phyloP scores from a whole-genome alignment of 2,113 vertebrate species.

The Larimichthys polyactis region DNA sequence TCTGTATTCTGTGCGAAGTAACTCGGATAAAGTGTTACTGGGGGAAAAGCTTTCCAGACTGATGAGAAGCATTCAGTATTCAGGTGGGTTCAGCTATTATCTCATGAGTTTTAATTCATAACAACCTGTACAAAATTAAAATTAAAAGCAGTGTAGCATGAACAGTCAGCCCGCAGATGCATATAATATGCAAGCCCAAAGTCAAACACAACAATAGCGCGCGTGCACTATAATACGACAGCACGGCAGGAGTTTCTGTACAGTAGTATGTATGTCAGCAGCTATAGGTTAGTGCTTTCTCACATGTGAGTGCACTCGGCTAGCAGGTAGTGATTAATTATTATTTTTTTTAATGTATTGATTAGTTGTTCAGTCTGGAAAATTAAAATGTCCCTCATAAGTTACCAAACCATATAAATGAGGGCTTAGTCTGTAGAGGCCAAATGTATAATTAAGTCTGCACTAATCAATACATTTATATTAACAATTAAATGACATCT shows the following conservation, averaged over 20 bases:
- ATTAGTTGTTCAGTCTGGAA: background rate
- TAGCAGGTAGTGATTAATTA: too few species aligned
- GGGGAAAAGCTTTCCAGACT: background rate
- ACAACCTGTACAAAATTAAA: background rate
- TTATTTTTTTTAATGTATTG: background rate
- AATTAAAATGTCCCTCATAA: background rate
- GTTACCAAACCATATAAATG: too few species aligned
- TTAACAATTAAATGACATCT: too few species aligned
- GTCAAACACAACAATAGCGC: background rate
- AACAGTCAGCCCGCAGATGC: constrained; percentile 10
- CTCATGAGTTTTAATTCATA: constrained; percentile 11
- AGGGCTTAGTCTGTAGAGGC: too few species aligned
- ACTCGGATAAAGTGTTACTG: constrained; percentile 8
- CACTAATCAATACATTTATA: too few species aligned
- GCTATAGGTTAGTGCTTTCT: background rate
- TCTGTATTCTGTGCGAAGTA: constrained; percentile 4
- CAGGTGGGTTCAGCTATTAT: background rate
- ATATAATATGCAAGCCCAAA: background rate
- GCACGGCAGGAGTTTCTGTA: background rate
- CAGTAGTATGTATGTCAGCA: background rate
- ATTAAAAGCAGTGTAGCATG: too few species aligned
- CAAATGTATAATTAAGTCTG: too few species aligned
- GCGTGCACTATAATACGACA: background rate
- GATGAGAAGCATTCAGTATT: background rate
- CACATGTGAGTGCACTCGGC: background rate